A percentile compares a stretch with the other conserved stretches of the same genome.
Conservation (phyloP, 2,797 vertebrate genomes). For the Crenichthys baileyi region DNA sequence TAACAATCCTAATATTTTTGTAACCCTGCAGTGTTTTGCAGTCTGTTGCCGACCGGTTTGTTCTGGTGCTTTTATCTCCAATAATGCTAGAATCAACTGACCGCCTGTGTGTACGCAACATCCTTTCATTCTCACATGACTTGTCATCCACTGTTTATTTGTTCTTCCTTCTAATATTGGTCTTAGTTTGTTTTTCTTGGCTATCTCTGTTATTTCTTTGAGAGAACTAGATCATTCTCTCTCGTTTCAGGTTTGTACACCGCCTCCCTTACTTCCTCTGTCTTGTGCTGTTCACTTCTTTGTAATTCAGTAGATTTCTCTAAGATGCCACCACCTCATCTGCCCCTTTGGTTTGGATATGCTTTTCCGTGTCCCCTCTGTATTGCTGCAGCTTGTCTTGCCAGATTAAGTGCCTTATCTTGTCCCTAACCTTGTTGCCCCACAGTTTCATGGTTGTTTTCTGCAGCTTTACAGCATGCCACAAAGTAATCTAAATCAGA, state of each 20-base stretch:
- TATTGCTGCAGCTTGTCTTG: not conserved
- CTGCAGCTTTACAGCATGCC: not conserved
- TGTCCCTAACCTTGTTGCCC: not conserved
- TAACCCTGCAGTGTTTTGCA: constrained; percentile 17
- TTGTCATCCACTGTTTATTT: constrained; percentile 43
- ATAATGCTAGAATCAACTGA: constrained; percentile 80
- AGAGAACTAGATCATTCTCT: not conserved
- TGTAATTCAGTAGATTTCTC: not conserved
- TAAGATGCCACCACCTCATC: not conserved
- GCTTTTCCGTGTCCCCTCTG: not conserved
- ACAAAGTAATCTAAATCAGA: constrained; percentile 7
- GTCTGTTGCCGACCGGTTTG: constrained; percentile 64
- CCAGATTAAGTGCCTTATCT: not conserved
- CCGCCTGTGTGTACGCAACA: constrained; percentile 72
- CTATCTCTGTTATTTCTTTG: not conserved
- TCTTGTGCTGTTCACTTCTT: not conserved
- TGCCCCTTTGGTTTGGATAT: not conserved
- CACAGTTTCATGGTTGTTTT: not conserved
- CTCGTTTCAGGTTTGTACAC: not conserved
- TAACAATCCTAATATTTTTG: constrained; percentile 29
- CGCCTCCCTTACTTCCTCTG: not conserved
- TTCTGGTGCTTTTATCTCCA: constrained; percentile 73
- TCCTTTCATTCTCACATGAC: constrained; percentile 81
- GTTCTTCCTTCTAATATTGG: constrained; percentile 11
- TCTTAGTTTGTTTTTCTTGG: constrained; percentile 11